phyloP scores from a whole-genome alignment of 92 coral and sea anemone genomes.

The Blastomussa wellsi region DNA sequence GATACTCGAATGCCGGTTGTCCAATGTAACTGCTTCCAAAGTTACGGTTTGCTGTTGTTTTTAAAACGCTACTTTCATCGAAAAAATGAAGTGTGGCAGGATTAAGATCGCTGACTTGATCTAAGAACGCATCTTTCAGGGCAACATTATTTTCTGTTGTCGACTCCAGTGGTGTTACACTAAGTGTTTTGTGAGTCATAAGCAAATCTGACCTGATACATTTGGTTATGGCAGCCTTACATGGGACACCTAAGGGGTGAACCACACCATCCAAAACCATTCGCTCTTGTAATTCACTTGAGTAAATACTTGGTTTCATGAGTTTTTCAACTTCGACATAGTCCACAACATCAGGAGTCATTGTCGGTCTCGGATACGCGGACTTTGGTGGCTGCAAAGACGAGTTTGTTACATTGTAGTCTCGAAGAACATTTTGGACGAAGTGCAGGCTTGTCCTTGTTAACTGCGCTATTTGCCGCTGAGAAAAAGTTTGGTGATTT shows the following conservation, averaged over 20 bases:
- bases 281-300: constrained; percentile 19
- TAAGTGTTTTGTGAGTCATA: constrained; percentile 27
- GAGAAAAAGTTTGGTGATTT: background rate
- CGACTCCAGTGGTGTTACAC: constrained; percentile 33
- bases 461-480: constrained; percentile 27
- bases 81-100: constrained; percentile 39
- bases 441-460: constrained; percentile 36
- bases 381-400: background rate
- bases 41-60: background rate
- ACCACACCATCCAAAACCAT: constrained; percentile 41
- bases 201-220: constrained; percentile 22
- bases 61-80: constrained; percentile 51
- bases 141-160: constrained; percentile 32
- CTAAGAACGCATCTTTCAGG: constrained; percentile 8
- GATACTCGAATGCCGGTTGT: constrained; percentile 45
- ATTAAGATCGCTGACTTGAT: constrained; percentile 40
- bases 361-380: no score
- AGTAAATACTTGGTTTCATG: constrained; percentile 32
- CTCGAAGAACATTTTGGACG: constrained; percentile 36
- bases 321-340: constrained; percentile 31
- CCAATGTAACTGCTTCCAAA: constrained; percentile 34
- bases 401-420: constrained; percentile 35
- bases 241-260: constrained; percentile 38
- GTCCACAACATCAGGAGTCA: constrained; percentile 35
- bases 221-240: constrained; percentile 17